phyloP scores from a whole-genome alignment of 1,140 invertebrate genomes.

The Colletes gigas region DNA sequence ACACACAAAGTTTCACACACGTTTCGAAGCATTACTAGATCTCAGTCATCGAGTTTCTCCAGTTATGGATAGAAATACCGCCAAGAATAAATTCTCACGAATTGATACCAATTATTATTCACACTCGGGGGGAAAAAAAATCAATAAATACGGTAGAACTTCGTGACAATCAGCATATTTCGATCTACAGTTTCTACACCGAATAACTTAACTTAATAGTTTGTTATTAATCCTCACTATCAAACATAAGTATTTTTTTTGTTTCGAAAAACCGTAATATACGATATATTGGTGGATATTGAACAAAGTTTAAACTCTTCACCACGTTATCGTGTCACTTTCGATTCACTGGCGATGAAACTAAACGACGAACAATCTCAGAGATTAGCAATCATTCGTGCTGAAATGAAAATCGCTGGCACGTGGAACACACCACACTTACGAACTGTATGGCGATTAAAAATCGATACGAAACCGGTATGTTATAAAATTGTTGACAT shows the following conservation, averaged over 20 bases:
- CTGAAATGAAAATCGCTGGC: not conserved
- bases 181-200: not conserved
- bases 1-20: constrained; percentile 30
- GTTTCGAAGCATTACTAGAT: not conserved
- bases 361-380: not conserved
- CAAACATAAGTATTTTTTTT: no score
- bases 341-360: not conserved
- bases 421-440: not conserved
- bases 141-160: not conserved
- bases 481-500: not conserved
- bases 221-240: not conserved
- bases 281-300: not conserved
- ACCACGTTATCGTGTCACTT: not conserved
- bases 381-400: constrained; percentile 6
- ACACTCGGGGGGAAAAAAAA: not conserved
- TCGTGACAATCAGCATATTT: not conserved
- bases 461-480: not conserved
- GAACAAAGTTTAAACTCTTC: not conserved
- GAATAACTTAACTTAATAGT: not conserved
- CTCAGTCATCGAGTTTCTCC: constrained; percentile 2
- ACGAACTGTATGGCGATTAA: no score
- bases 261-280: not conserved
- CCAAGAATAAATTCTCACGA: not conserved
- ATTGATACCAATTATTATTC: not conserved
- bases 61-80: not conserved